Percentiles rank a stretch among this genome's conserved stretches.
Conservation (phyloP, 2,113 vertebrate genomes). For the Oenanthe oenanthe region DNA sequence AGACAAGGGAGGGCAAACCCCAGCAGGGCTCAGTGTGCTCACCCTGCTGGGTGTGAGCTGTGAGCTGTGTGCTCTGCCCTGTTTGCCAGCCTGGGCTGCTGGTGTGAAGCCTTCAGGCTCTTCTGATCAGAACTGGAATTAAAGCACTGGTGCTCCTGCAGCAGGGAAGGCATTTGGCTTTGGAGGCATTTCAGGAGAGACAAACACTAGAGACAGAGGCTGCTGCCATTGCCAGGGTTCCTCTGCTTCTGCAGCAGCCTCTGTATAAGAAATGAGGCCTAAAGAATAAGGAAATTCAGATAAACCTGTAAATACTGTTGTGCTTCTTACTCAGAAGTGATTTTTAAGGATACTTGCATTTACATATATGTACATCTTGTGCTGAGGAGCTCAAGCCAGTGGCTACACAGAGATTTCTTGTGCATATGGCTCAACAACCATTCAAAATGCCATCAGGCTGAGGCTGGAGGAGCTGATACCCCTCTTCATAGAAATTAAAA, state of each 20-base stretch:
- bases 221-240: neutral
- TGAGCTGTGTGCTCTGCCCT: neutral
- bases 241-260: neutral
- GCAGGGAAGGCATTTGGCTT: neutral
- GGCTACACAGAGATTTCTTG: neutral
- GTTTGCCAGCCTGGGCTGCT: neutral
- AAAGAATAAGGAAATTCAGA: neutral
- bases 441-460: neutral
- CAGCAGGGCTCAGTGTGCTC: neutral
- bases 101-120: neutral
- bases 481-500: neutral
- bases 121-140: neutral
- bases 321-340: neutral
- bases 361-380: neutral
- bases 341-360: neutral
- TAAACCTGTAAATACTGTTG: neutral
- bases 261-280: neutral
- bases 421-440: neutral
- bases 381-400: neutral
- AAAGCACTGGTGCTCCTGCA: neutral
- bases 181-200: neutral
- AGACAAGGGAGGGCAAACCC: neutral
- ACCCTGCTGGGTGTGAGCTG: neutral
- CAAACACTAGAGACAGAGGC: neutral
- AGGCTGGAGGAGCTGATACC: neutral